Evolutionary conservation across 2,888 invertebrate species (phyloP).

Genomic region (Chymomyza procnemis): DNA sequence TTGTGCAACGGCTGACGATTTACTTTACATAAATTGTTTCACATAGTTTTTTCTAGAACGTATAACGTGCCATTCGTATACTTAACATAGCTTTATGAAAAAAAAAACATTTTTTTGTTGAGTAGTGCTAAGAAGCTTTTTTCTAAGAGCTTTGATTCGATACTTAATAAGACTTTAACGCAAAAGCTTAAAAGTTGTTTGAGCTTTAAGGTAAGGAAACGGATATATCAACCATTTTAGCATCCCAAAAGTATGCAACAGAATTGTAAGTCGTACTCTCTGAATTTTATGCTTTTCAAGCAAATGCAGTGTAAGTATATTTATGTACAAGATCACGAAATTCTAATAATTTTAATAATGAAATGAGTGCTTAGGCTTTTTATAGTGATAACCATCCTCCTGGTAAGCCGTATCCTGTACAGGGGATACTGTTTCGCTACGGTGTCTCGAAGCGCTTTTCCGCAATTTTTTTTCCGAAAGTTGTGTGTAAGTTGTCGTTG

Average conservation of each 20-base stretch:
- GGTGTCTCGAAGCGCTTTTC: not conserved
- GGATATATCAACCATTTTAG: not conserved
- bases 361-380: conserved; percentile 45
- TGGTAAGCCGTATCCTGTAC: conserved; percentile 41
- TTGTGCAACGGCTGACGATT: too few species aligned
- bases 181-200: not conserved
- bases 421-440: conserved; percentile 25
- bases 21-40: too few species aligned
- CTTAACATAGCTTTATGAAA: too few species aligned
- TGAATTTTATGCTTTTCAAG: conserved; percentile 49
- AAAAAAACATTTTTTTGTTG: not conserved
- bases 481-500: conserved; percentile 43
- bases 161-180: not conserved
- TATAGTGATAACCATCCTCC: conserved; percentile 64
- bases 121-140: conserved; percentile 24
- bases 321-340: not conserved
- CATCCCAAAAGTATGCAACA: conserved; percentile 39
- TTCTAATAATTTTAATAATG: conserved; percentile 2
- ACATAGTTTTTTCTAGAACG: too few species aligned
- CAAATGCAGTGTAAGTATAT: conserved; percentile 53
- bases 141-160: not conserved
- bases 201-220: conserved; percentile 36
- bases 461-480: conserved; percentile 31
- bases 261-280: not conserved
- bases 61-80: not conserved